Evolutionary conservation across 1,140 invertebrate species (phyloP).

Genomic region (Drosophila repletoides): DNA sequence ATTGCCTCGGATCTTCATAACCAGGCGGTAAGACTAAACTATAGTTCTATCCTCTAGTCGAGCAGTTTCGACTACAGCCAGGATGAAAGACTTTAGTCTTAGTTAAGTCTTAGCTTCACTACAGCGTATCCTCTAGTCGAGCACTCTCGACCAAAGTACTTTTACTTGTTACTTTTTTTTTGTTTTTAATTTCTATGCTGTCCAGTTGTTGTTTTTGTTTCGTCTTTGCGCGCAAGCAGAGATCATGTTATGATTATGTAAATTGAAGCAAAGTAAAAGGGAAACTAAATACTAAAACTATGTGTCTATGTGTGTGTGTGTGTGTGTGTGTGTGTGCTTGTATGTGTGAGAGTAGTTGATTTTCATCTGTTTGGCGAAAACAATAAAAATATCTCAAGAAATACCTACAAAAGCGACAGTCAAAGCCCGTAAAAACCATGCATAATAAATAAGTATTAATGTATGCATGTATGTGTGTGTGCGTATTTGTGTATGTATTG

Average conservation of each 20-base stretch:
- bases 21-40: no score
- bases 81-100: no score
- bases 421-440: conserved; percentile 29
- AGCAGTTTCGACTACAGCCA: no score
- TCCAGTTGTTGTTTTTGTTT: conserved; percentile 42
- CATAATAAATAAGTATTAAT: conserved; percentile 26
- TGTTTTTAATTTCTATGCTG: conserved; percentile 20
- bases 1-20: no score
- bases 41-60: no score
- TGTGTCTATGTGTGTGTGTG: background rate
- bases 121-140: no score
- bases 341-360: conserved; percentile 1
- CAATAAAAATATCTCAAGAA: no score
- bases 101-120: no score
- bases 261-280: conserved; percentile 76
- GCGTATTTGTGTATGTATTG: conserved; percentile 11
- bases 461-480: conserved; percentile 20
- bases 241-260: conserved; percentile 74
- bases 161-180: background rate
- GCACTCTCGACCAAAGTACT: no score
- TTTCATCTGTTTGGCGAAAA: conserved; percentile 6
- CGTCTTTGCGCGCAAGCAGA: conserved; percentile 51
- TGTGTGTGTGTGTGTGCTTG: no score
- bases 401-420: conserved; percentile 15
- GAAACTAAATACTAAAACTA: conserved; percentile 70